phyloP scores from a whole-genome alignment of 1,140 invertebrate species.

The Catajapyx aquilonaris region DNA sequence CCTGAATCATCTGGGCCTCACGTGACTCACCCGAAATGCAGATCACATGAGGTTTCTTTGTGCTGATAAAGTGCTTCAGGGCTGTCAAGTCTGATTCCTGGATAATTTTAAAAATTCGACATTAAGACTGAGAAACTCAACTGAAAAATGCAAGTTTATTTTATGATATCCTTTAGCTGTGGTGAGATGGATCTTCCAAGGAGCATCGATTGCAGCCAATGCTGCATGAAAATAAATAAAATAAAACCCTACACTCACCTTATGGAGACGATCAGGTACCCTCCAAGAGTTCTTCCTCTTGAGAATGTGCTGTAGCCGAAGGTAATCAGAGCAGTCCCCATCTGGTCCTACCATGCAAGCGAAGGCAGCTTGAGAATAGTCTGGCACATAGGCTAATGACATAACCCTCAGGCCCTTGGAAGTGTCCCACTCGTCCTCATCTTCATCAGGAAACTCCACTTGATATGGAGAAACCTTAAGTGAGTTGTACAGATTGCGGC shows the following conservation, averaged over 20 bases:
- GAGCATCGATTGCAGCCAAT: too few relatives aligned
- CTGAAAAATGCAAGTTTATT: neutral
- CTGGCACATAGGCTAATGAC: conserved; percentile 68
- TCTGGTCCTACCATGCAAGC: conserved; percentile 66
- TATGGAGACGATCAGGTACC: conserved; percentile 44
- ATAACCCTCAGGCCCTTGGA: conserved; percentile 67
- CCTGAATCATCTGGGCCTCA: conserved; percentile 63
- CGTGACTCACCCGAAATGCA: conserved; percentile 76
- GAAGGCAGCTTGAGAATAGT: conserved; percentile 71
- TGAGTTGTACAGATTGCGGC: conserved; percentile 73
- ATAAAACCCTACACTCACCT: conserved; percentile 24
- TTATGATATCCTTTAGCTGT: too few relatives aligned
- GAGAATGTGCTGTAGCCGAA: conserved; percentile 64
- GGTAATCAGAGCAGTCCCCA: conserved; percentile 77
- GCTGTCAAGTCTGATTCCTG: conserved; percentile 59
- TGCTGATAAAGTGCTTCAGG: conserved; percentile 63
- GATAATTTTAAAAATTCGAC: neutral
- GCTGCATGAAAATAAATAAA: too few relatives aligned
- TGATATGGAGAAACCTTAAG: conserved; percentile 75
- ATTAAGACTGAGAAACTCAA: neutral
- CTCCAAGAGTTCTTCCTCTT: conserved; percentile 57
- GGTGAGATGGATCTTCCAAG: too few relatives aligned
- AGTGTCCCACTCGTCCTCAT: conserved; percentile 80
- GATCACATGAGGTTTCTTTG: conserved; percentile 85
- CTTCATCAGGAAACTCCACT: conserved; percentile 54